These are phyloP conservation scores for Nemapogon koenigi DNA, from an alignment of 2,888 invertebrate species.

Conservation along the genomic window DNA sequence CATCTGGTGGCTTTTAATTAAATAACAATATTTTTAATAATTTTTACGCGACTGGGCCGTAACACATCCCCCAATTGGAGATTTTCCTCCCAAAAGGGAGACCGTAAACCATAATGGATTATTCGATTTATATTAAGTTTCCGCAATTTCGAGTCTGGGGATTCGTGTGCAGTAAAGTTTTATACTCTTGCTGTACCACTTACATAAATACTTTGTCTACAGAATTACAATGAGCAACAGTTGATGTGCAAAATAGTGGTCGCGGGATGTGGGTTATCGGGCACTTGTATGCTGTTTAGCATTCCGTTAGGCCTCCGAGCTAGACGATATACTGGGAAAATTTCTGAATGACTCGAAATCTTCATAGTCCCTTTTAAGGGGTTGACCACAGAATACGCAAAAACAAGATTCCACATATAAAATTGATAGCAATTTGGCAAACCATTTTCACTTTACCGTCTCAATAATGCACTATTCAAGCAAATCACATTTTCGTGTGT, in stretches of 20 bases:
- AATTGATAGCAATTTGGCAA: no score
- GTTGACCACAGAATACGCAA: no score
- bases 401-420: no score
- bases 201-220: background rate
- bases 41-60: no score
- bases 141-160: constrained; percentile 57
- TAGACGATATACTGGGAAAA: constrained; percentile 2
- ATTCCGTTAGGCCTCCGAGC: constrained; percentile 2
- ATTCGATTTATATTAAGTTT: constrained; percentile 64
- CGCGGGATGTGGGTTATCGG: constrained; percentile 1
- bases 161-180: constrained; percentile 41
- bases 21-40: no score
- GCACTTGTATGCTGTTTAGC: background rate
- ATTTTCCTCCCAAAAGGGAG: constrained; percentile 52
- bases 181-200: constrained; percentile 22
- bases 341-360: no score
- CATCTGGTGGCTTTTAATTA: no score
- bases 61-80: constrained; percentile 47
- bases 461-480: no score
- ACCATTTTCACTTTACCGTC: no score
- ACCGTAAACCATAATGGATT: constrained; percentile 54
- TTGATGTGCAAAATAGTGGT: constrained; percentile 3
- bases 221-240: constrained; percentile 7
- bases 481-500: no score
- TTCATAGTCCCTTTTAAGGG: no score